A percentile compares a stretch with the other conserved stretches of the same genome.
These are phyloP conservation scores for Dryomyza anilis DNA, from an alignment of 2,888 invertebrate species.

Conservation along the genomic window DNA sequence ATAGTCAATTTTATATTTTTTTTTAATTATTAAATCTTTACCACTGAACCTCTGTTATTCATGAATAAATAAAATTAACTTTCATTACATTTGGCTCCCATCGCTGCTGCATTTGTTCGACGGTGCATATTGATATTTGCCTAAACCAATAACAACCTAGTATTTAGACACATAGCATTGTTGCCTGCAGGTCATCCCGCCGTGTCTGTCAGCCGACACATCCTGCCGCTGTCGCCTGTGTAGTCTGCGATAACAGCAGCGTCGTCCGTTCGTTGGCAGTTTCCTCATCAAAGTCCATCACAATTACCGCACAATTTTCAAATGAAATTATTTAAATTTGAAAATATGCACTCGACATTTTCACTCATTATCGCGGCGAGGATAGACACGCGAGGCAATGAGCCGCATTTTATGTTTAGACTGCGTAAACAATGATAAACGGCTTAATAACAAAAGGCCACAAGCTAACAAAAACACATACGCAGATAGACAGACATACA, in stretches of 20 bases:
- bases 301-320: conserved; percentile 2
- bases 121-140: too few species aligned
- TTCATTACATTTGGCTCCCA: too few species aligned
- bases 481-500: conserved; percentile 1
- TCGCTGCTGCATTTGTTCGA: too few species aligned
- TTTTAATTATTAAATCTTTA: too few species aligned
- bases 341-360: conserved; percentile 5
- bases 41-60: too few species aligned
- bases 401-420: conserved; percentile 20
- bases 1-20: too few species aligned
- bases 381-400: neutral
- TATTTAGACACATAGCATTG: too few species aligned
- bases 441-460: conserved; percentile 26
- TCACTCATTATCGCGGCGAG: neutral
- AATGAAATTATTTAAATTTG: conserved; percentile 24
- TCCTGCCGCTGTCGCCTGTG: conserved; percentile 13
- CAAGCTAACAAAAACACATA: conserved; percentile 3
- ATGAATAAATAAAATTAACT: too few species aligned
- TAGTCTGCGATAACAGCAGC: conserved; percentile 20
- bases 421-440: conserved; percentile 35
- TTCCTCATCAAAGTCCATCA: conserved; percentile 20
- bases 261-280: too few species aligned
- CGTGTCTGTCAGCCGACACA: too few species aligned
- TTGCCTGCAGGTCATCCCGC: too few species aligned
- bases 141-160: too few species aligned